A percentile compares a stretch with the other conserved stretches of the same genome.
Evolutionary conservation across 2,113 vertebrate species (phyloP).

Genomic region (Tonatia bakeri): DNA sequence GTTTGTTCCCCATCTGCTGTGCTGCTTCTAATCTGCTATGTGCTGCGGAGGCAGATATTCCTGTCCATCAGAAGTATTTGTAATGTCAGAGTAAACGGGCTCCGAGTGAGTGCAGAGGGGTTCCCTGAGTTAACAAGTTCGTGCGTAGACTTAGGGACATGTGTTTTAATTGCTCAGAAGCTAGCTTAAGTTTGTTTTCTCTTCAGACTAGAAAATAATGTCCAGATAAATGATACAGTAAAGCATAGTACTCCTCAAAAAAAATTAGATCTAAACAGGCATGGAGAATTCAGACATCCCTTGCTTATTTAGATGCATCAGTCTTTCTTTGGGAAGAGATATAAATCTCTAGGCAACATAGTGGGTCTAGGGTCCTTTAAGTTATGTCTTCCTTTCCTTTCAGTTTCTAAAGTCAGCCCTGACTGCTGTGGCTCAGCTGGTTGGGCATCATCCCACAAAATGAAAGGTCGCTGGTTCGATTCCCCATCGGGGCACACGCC

Average conservation of each 20-base stretch:
- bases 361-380: background rate
- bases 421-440: too few species aligned
- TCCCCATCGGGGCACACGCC: too few species aligned
- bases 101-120: background rate
- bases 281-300: background rate
- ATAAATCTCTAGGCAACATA: background rate
- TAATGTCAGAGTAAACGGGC: background rate
- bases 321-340: background rate
- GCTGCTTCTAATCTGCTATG: conserved; percentile 9
- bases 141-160: background rate
- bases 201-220: background rate
- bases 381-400: background rate
- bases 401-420: background rate
- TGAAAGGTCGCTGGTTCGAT: too few species aligned
- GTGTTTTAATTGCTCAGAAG: background rate
- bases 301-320: background rate
- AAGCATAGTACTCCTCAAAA: background rate
- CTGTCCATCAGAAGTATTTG: conserved; percentile 17
- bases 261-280: background rate
- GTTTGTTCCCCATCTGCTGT: conserved; percentile 55
- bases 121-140: background rate
- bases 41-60: background rate
- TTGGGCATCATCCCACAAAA: too few species aligned
- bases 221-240: background rate
- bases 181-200: background rate